Evolutionary conservation across 2,797 vertebrate genomes (phyloP).

Genomic region (Pipistrellus pygmaeus): DNA sequence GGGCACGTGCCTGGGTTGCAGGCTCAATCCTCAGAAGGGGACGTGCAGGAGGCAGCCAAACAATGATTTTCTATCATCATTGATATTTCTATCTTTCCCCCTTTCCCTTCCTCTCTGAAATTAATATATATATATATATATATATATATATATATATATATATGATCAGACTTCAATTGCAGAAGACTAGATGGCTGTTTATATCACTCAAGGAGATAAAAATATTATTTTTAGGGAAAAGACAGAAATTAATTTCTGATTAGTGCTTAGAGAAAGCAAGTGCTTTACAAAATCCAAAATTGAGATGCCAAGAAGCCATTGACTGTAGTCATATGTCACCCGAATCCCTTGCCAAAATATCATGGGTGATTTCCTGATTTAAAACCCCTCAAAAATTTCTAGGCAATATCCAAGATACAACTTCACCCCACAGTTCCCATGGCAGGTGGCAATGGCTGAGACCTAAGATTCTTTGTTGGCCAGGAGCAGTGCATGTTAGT

Average conservation of each 20-base stretch:
- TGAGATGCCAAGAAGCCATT: neutral
- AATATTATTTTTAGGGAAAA: neutral
- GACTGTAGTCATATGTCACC: neutral
- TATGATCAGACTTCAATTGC: neutral
- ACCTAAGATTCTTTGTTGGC: slow-evolving; percentile 20
- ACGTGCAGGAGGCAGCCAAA: too few relatives aligned
- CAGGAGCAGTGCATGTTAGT: slow-evolving; percentile 4
- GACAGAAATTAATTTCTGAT: neutral
- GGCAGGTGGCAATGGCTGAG: neutral
- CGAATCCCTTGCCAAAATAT: neutral
- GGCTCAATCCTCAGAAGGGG: too few relatives aligned
- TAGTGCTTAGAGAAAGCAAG: neutral
- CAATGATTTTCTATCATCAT: too few relatives aligned
- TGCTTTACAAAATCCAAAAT: neutral
- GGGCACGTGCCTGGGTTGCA: too few relatives aligned
- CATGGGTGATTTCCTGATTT: neutral
- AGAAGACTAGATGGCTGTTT: neutral
- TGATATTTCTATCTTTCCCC: too few relatives aligned
- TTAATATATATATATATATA: too few relatives aligned
- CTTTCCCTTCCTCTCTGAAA: too few relatives aligned
- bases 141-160: too few relatives aligned
- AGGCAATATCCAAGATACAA: neutral
- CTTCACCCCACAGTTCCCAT: neutral
- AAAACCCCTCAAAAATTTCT: neutral
- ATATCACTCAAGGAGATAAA: neutral